Evolutionary conservation across 2,113 vertebrate genomes (phyloP), one percentile per base, ranked within the genome.

Genomic region (Casuarius casuarius): DNA sequence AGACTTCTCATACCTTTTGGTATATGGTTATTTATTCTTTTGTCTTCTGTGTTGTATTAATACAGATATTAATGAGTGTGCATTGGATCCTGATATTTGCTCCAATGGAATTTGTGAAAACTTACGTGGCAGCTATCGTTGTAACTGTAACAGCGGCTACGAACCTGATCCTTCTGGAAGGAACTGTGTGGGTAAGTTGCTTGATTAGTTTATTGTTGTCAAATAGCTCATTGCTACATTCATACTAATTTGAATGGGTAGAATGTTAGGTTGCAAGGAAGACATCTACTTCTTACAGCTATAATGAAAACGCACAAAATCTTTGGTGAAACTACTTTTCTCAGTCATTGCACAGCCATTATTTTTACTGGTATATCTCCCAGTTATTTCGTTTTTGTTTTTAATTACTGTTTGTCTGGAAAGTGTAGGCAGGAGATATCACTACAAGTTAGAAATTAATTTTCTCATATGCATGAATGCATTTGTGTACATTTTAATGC

Each of bases 21-120:
- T 61, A 9, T 26, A 21, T 90, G 16, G 8, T 61, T 71, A 8
- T 59, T 33, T 59, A 33, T 59, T 33, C 29, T 31, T 58, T 58
- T 58, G 29, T 33, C 26, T 71, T 84, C 7, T 77, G 12, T 38
- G 10, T 38, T 90, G 19, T 87, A 68, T 74, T 94, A 59, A 68
- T 96, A 19, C 95, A 98, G 98, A 98, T 90, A 98, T 98, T 71
- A 98, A 98, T 16, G 98, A 98, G 84, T 98, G 98, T 94, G 98
- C 97, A 40, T 91, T 98, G 96, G 98, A 98, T 94, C 98, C 98
- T 81, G 98, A 98, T 44, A 98, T 98, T 96, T 98, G 98, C 75
- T 81, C 97, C 46, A 98, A 98, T 85, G 98, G 98, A 44, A 84
- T 97, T 67, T 98, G 98, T 97, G 98, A 98, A 96, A 98, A 98